Conservation (phyloP, 2,113 vertebrate species). For the Hydrochoerus hydrochaeris region DNA sequence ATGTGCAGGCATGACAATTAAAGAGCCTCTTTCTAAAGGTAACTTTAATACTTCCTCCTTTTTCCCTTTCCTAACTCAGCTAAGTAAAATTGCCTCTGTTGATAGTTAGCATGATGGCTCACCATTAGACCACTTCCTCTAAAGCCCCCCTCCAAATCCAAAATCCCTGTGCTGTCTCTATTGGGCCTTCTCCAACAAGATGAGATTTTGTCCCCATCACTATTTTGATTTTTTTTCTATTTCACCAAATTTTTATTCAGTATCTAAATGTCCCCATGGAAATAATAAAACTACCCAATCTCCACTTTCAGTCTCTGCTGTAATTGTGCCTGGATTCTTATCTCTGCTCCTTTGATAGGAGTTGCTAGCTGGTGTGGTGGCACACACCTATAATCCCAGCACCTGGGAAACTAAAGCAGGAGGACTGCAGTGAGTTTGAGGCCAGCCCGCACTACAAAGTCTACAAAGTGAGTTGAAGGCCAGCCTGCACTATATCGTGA, state of each 20-base stretch:
- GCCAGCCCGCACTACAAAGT: no score
- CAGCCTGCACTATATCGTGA: neutral
- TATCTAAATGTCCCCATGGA: neutral
- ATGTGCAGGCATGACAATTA: neutral
- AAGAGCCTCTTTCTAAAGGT: neutral
- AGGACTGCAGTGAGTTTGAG: neutral
- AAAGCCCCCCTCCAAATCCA: no score
- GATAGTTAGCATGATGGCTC: neutral
- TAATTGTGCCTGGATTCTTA: neutral
- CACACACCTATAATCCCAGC: no score
- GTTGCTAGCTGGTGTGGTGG: no score
- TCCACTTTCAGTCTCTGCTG: neutral
- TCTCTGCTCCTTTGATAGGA: neutral
- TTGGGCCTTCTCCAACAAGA: no score
- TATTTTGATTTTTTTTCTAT: neutral
- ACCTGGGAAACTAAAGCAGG: no score
- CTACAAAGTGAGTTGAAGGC: no score
- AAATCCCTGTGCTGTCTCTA: fast-evolving
- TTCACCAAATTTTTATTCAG: neutral
- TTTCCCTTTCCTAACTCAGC: neutral
- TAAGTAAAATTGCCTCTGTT: neutral
- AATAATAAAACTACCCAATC: neutral
- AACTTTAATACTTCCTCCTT: neutral
- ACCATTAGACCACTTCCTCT: no score
- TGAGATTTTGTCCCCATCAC: neutral